Conservation (phyloP, 53 echinoderm and acorn worm genomes). For the Astropecten irregularis region DNA sequence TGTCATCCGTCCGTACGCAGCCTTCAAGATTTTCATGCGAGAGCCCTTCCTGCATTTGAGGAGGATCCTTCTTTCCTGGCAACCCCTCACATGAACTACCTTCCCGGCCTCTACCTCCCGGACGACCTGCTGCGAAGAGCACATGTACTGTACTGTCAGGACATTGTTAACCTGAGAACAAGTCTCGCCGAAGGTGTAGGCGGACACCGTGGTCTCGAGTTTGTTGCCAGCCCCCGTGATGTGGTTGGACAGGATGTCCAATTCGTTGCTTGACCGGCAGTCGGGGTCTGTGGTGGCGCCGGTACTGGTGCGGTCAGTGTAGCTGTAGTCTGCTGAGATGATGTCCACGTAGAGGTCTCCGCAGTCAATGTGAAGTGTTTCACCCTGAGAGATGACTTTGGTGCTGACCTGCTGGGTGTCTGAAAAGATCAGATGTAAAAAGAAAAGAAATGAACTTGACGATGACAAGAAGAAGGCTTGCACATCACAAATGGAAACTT, state of each 20-base stretch:
- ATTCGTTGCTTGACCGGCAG: not conserved
- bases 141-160: slow-evolving; percentile 17
- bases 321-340: slow-evolving; percentile 16
- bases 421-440: not conserved
- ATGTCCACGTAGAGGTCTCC: slow-evolving; percentile 29
- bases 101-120: slow-evolving; percentile 3
- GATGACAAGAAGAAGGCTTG: no score
- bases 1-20: slow-evolving; percentile 11
- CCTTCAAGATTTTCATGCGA: slow-evolving; percentile 11
- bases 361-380: slow-evolving; percentile 39
- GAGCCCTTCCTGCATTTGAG: slow-evolving; percentile 30
- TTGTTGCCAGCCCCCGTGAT: not conserved
- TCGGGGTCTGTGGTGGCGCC: slow-evolving; percentile 35
- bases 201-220: not conserved
- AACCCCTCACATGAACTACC: slow-evolving; percentile 31
- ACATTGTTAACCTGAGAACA: not conserved
- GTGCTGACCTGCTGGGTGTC: not conserved
- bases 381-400: slow-evolving; percentile 29
- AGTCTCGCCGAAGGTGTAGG: slow-evolving; percentile 23
- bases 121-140: not conserved
- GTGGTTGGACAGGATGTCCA: slow-evolving; percentile 30
- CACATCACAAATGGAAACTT: no score
- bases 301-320: not conserved
- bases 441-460: no score
- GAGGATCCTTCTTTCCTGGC: not conserved